These are phyloP conservation scores for Anarrhichthys ocellatus DNA, from an alignment of 2,113 vertebrate genomes.

Conservation along the genomic window DNA sequence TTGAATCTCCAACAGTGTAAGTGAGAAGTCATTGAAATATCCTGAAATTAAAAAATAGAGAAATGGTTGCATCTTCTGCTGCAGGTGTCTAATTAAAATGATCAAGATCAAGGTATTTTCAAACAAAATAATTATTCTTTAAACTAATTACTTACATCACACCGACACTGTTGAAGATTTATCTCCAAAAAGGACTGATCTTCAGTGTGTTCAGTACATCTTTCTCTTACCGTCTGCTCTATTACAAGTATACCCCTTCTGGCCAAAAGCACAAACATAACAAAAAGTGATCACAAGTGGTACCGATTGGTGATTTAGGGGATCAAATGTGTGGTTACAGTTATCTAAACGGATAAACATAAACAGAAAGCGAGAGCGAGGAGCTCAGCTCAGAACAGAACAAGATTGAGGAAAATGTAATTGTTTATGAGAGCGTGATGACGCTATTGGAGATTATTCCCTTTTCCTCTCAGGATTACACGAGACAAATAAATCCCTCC, in stretches of 20 bases:
- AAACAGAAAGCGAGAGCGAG: neutral
- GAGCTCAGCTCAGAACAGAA: conserved; percentile 30
- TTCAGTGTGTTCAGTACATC: neutral
- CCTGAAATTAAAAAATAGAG: conserved; percentile 2
- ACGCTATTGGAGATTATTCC: conserved; percentile 62
- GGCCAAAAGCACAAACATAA: conserved; percentile 16
- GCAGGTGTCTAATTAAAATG: neutral
- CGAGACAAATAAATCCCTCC: conserved; percentile 58
- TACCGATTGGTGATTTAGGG: conserved; percentile 29
- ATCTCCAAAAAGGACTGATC: neutral
- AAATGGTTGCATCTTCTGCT: neutral
- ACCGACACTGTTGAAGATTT: neutral
- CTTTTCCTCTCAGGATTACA: conserved; percentile 71
- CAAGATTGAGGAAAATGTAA: conserved; percentile 48
- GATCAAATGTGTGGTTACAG: conserved; percentile 45
- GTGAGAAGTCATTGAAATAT: conserved; percentile 12
- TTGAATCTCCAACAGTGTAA: conserved; percentile 4
- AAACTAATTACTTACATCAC: neutral
- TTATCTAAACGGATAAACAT: conserved; percentile 39
- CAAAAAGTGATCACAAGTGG: conserved; percentile 21
- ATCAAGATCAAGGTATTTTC: neutral
- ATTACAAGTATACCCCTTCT: conserved; percentile 22
- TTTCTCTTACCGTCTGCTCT: neutral
- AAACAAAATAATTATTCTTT: neutral
- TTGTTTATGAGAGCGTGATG: conserved; percentile 43